Percentiles rank a stretch among this genome's conserved stretches.
These are phyloP conservation scores for Drosophila kuntzei DNA, from an alignment of 2,888 invertebrate species.

Conservation along the genomic window DNA sequence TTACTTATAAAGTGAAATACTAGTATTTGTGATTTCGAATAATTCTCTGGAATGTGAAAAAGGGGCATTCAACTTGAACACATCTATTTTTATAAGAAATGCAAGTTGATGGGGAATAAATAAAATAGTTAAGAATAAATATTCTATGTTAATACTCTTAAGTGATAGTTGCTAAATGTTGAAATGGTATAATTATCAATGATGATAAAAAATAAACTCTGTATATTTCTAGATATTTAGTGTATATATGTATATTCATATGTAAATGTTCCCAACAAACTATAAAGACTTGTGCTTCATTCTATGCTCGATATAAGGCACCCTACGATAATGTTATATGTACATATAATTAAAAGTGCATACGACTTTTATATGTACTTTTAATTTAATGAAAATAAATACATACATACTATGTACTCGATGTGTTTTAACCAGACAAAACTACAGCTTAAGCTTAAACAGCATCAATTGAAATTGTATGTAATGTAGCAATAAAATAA, in stretches of 20 bases:
- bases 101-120: conserved; percentile 15
- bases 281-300: conserved; percentile 80
- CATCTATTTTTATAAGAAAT: conserved; percentile 36
- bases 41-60: conserved; percentile 10
- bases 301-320: conserved; percentile 75
- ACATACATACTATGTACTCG: conserved; percentile 19
- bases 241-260: conserved; percentile 61
- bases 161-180: conserved; percentile 23
- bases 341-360: conserved; percentile 37
- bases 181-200: conserved; percentile 30
- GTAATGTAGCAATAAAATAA: conserved; percentile 20
- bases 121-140: not conserved
- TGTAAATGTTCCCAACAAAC: conserved; percentile 75
- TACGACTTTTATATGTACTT: conserved; percentile 63
- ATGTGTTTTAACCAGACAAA: conserved; percentile 44
- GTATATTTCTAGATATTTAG: conserved; percentile 54
- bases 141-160: conserved; percentile 29
- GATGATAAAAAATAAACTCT: conserved; percentile 34
- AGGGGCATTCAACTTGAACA: conserved; percentile 12
- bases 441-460: conserved; percentile 26
- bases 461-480: conserved; percentile 48
- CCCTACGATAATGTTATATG: conserved; percentile 63
- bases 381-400: conserved; percentile 8
- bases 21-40: conserved; percentile 65
- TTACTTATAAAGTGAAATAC: conserved; percentile 61